Evolutionary conservation across 2,113 vertebrate genomes (phyloP).

Genomic region (Paramisgurnus dabryanus): DNA sequence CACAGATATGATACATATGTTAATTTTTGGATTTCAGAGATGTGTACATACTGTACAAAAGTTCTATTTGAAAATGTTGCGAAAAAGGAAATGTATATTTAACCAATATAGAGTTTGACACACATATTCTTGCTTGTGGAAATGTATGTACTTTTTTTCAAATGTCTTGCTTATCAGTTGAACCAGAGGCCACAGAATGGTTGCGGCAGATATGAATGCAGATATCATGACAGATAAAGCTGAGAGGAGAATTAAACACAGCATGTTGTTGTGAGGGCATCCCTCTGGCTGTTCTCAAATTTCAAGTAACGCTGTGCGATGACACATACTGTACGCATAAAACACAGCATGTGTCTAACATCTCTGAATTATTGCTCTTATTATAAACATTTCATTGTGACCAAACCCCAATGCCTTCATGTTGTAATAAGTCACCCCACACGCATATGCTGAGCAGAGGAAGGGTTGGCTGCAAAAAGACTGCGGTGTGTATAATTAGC

Average conservation of each 20-base stretch:
- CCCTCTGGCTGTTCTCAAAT: not conserved
- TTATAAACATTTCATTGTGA: constrained; percentile 22
- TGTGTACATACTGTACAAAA: too few relatives aligned
- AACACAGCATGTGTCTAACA: not conserved
- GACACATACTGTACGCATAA: constrained; percentile 6
- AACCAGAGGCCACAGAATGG: too few relatives aligned
- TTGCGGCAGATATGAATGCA: not conserved
- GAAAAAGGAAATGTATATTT: too few relatives aligned
- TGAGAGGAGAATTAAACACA: not conserved
- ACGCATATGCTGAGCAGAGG: constrained; percentile 48
- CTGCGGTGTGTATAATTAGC: constrained; percentile 45
- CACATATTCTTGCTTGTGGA: too few relatives aligned
- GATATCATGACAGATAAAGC: not conserved
- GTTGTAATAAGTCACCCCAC: constrained; percentile 28
- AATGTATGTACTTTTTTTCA: too few relatives aligned
- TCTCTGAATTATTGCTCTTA: not conserved
- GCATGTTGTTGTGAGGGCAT: not conserved
- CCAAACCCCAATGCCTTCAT: constrained; percentile 14
- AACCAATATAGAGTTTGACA: too few relatives aligned
- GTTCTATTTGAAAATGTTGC: too few relatives aligned
- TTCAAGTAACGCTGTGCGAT: not conserved
- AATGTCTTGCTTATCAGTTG: too few relatives aligned
- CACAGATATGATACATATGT: not conserved
- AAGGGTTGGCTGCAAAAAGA: constrained; percentile 2
- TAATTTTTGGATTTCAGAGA: too few relatives aligned